phyloP scores from a whole-genome alignment of 2,888 invertebrate genomes.

The Tanytarsus gracilentus region DNA sequence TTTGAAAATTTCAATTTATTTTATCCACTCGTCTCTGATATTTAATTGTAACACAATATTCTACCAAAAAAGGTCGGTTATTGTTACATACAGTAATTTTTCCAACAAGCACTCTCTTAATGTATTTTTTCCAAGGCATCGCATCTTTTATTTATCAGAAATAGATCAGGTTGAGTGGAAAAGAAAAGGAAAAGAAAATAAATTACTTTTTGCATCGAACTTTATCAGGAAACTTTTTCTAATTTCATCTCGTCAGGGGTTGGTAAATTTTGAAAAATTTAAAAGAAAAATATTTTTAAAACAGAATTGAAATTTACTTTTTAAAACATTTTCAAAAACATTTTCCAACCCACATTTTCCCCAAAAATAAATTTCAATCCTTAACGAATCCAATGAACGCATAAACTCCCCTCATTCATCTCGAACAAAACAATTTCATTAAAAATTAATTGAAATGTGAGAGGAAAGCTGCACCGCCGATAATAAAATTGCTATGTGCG shows the following conservation, averaged over 20 bases:
- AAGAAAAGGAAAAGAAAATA: constrained; percentile 7
- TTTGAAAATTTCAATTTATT: no score
- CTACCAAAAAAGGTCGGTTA: no score
- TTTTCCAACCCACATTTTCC: background rate
- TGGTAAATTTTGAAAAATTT: no score
- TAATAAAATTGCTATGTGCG: background rate
- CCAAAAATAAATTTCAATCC: no score
- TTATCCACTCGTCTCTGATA: no score
- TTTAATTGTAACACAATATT: no score
- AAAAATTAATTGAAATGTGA: constrained; percentile 21
- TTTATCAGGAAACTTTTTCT: background rate
- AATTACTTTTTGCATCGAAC: constrained; percentile 6
- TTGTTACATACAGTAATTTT: no score
- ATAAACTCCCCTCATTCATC: background rate
- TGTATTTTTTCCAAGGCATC: background rate
- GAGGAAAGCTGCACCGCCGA: background rate
- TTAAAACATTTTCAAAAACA: background rate
- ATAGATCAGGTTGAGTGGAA: background rate
- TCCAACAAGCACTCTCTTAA: background rate
- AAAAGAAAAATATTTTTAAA: no score
- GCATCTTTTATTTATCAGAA: background rate
- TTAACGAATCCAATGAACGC: background rate
- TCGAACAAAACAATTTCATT: constrained; percentile 21
- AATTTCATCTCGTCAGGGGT: no score
- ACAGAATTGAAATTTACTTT: no score